phyloP scores from a whole-genome alignment of 2,888 invertebrate species.

The Magallana nippona region DNA sequence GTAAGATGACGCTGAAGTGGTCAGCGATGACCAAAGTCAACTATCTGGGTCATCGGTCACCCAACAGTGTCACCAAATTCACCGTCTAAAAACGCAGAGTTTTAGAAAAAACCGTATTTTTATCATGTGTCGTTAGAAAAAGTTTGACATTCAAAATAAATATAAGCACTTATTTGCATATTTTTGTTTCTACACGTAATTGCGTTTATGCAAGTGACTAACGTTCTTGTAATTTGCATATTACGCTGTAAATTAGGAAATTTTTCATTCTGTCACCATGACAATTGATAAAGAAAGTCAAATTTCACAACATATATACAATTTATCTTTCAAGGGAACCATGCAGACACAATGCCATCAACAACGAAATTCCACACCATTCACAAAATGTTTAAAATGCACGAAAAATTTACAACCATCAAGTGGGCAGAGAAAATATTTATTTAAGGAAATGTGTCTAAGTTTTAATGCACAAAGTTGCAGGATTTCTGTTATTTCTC shows the following conservation, averaged over 20 bases:
- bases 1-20: background rate
- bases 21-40: constrained; percentile 10
- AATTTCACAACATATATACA: constrained; percentile 16
- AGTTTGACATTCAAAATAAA: constrained; percentile 15
- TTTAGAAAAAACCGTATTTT: background rate
- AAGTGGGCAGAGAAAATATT: background rate
- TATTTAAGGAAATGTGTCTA: constrained; percentile 27
- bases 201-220: constrained; percentile 27
- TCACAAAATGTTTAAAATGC: constrained; percentile 5
- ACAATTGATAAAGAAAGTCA: constrained; percentile 35
- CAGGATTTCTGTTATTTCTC: background rate
- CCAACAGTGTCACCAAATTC: background rate
- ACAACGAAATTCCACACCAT: background rate
- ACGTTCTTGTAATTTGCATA: constrained; percentile 27
- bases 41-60: background rate
- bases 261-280: constrained; percentile 30
- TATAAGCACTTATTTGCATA: constrained; percentile 16
- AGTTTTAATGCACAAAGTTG: background rate
- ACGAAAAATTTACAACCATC: background rate
- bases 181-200: constrained; percentile 18
- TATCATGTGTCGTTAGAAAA: background rate
- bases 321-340: constrained; percentile 17
- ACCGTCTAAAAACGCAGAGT: background rate
- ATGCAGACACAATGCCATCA: constrained; percentile 2
- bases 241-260: constrained; percentile 5